Evolutionary conservation across 2,797 vertebrate species (phyloP).

Genomic region (Coendou prehensilis): DNA sequence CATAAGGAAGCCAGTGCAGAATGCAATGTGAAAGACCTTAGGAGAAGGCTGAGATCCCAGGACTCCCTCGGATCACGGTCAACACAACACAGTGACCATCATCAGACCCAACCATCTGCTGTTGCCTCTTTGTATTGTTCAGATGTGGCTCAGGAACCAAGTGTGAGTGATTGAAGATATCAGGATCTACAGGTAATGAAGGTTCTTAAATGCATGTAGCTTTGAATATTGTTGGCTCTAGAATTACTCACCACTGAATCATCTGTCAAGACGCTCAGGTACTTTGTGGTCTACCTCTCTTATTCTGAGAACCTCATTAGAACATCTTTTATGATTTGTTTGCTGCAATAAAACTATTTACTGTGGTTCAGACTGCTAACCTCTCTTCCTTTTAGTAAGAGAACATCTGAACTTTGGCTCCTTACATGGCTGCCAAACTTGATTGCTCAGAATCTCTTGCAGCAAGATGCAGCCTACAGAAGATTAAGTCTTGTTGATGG

Average conservation of each 20-base stretch:
- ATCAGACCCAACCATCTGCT: background rate
- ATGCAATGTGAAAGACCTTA: background rate
- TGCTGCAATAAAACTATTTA: background rate
- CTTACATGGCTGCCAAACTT: background rate
- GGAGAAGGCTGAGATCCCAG: background rate
- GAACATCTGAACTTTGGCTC: background rate
- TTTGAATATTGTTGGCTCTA: background rate
- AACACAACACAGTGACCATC: background rate
- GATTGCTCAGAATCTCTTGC: background rate
- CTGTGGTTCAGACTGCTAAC: background rate
- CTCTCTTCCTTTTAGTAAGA: conserved; percentile 8
- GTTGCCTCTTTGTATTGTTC: background rate
- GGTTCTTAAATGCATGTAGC: background rate
- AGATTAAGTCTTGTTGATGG: background rate
- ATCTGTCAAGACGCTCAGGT: background rate
- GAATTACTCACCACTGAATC: background rate
- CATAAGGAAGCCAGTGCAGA: background rate
- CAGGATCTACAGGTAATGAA: background rate
- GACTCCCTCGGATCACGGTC: background rate
- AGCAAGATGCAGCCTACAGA: background rate
- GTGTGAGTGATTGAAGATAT: background rate
- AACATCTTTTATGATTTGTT: background rate
- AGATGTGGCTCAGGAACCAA: background rate
- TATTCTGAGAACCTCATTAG: background rate
- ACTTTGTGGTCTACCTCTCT: background rate